These are phyloP conservation scores for Periplaneta americana DNA, from an alignment of 1,140 invertebrate species.

Conservation along the genomic window DNA sequence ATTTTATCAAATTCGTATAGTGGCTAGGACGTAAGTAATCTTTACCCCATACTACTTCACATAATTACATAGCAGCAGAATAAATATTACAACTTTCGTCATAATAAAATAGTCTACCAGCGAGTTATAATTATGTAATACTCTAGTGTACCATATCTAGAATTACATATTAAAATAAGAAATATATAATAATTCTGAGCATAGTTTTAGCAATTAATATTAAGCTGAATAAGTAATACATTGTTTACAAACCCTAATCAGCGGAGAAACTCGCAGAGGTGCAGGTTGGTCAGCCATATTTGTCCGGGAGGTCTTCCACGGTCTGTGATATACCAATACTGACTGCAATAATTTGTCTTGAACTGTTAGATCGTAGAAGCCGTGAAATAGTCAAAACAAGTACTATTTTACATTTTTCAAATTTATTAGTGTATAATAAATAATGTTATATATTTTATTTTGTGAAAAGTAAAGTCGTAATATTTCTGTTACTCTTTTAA, in stretches of 20 bases:
- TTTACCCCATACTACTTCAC: too few relatives aligned
- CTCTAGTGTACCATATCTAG: not conserved
- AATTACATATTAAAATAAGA: not conserved
- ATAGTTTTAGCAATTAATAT: not conserved
- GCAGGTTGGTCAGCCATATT: constrained; percentile 48
- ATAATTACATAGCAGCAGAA: not conserved
- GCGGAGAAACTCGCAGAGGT: constrained; percentile 63
- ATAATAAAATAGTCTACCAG: not conserved
- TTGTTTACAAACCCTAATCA: constrained; percentile 55
- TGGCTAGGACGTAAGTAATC: too few relatives aligned
- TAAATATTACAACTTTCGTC: not conserved
- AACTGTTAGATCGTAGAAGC: too few relatives aligned
- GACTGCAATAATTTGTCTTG: too few relatives aligned
- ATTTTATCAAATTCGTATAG: too few relatives aligned
- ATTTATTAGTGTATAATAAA: too few relatives aligned
- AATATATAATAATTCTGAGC: not conserved
- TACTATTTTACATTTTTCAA: too few relatives aligned
- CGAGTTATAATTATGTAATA: not conserved
- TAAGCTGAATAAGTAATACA: not conserved
- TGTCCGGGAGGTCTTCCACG: not conserved
- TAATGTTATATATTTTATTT: too few relatives aligned
- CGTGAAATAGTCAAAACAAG: too few relatives aligned
- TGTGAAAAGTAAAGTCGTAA: not conserved
- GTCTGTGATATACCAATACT: not conserved
- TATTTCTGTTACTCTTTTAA: too few relatives aligned